Evolutionary conservation across 2,797 vertebrate genomes (phyloP).

Genomic region (Leptatherina wallacei): DNA sequence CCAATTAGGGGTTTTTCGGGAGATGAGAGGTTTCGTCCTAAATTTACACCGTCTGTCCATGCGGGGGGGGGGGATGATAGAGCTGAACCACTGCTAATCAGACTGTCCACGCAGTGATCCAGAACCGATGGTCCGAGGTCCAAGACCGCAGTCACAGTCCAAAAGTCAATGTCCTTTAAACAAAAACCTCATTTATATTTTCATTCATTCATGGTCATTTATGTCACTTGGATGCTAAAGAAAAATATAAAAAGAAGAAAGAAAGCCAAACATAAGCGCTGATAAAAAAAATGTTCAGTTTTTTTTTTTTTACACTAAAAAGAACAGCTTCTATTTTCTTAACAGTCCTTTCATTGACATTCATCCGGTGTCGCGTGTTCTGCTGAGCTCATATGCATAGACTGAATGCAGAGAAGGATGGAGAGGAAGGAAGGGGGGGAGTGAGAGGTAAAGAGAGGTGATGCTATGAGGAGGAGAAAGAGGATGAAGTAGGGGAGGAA

Average conservation of each 20-base stretch:
- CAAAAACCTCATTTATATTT: constrained; percentile 30
- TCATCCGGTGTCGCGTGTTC: constrained; percentile 70
- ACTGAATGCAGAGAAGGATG: constrained; percentile 68
- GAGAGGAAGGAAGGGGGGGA: background rate
- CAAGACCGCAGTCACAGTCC: constrained; percentile 27
- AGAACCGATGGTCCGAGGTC: constrained; percentile 18
- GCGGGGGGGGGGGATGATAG: constrained; percentile 19
- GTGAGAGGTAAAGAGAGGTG: constrained; percentile 12
- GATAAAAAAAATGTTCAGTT: constrained; percentile 42
- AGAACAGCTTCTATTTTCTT: constrained; percentile 66
- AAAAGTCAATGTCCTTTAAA: constrained; percentile 36
- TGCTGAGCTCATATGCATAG: constrained; percentile 78
- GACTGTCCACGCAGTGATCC: constrained; percentile 37
- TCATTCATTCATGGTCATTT: constrained; percentile 31
- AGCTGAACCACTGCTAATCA: constrained; percentile 33
- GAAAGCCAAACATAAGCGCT: constrained; percentile 39
- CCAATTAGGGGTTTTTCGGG: constrained; percentile 54
- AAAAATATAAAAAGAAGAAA: constrained; percentile 43
- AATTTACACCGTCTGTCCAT: constrained; percentile 39
- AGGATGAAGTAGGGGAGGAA: constrained; percentile 10
- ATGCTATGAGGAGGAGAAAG: constrained; percentile 32
- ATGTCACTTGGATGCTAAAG: constrained; percentile 16
- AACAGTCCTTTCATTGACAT: constrained; percentile 79
- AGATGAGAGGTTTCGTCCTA: constrained; percentile 34
- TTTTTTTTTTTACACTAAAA: constrained; percentile 28